These are phyloP conservation scores for Heliothis subflexa DNA, from an alignment of 1,140 invertebrate species.

Conservation along the genomic window DNA sequence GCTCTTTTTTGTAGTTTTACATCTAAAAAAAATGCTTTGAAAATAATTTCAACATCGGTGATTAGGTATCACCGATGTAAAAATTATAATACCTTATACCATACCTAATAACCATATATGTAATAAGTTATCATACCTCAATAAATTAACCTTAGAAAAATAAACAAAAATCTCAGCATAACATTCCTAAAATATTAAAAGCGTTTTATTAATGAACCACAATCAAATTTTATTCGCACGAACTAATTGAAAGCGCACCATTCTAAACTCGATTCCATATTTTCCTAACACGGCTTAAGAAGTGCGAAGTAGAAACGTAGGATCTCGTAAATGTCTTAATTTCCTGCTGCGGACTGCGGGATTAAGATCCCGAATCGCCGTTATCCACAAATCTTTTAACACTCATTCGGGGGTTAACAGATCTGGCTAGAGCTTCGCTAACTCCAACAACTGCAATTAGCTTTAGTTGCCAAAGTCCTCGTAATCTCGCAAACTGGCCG, in stretches of 20 bases:
- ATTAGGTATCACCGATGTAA: too few species aligned
- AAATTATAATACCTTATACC: too few species aligned
- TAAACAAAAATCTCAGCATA: not conserved
- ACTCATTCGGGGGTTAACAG: constrained; percentile 74
- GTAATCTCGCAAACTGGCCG: constrained; percentile 73
- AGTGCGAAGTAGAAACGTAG: constrained; percentile 48
- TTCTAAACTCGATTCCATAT: constrained; percentile 24
- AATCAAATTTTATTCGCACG: constrained; percentile 24
- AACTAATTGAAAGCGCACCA: constrained; percentile 40
- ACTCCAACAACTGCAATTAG: constrained; percentile 79
- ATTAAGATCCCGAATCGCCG: constrained; percentile 68
- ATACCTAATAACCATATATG: too few species aligned
- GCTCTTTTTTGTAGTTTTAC: too few species aligned
- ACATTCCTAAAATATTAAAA: not conserved
- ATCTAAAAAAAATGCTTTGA: too few species aligned
- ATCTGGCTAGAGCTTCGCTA: constrained; percentile 67
- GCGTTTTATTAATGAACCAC: not conserved
- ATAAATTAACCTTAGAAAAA: too few species aligned
- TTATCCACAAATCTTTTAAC: constrained; percentile 81
- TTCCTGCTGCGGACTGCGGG: constrained; percentile 69
- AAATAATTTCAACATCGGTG: too few species aligned
- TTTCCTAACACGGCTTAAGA: constrained; percentile 24
- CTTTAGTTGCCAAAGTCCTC: constrained; percentile 63
- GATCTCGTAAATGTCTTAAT: constrained; percentile 73
- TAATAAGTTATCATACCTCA: too few species aligned